Percentiles rank a stretch among this genome's conserved stretches.
phyloP scores from a whole-genome alignment of 2,797 vertebrate genomes.

The Myiothlypis coronata region DNA sequence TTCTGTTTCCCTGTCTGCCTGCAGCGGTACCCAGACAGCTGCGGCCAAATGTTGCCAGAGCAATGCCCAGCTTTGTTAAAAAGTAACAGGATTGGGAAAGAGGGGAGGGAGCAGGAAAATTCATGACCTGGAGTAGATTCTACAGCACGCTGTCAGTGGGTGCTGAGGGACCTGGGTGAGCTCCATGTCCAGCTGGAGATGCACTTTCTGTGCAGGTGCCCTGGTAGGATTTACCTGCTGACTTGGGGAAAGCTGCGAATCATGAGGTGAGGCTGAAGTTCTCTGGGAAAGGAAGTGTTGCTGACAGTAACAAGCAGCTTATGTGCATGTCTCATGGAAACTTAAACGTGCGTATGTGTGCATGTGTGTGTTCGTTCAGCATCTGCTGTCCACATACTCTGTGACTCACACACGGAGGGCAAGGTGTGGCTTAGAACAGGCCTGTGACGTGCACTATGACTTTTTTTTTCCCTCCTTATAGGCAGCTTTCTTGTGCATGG shows the following conservation, averaged over 20 bases:
- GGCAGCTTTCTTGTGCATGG: background rate
- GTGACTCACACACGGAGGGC: background rate
- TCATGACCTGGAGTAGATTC: background rate
- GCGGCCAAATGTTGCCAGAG: background rate
- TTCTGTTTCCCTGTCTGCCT: slow-evolving; percentile 21
- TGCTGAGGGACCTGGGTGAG: background rate
- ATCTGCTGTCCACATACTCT: background rate
- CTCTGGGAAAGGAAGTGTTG: slow-evolving; percentile 7
- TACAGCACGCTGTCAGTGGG: fast-evolving
- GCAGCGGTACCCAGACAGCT: background rate
- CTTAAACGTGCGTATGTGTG: background rate
- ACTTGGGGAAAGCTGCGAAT: background rate
- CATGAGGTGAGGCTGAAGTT: background rate
- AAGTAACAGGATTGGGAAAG: slow-evolving; percentile 2
- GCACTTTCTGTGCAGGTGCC: fast-evolving
- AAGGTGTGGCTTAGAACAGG: background rate
- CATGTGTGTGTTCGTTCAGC: background rate
- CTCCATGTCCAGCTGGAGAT: fast-evolving
- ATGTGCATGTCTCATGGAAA: background rate
- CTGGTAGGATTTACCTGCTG: background rate
- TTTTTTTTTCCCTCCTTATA: background rate
- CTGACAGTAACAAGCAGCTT: background rate
- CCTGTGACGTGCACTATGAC: background rate
- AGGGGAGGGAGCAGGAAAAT: background rate
- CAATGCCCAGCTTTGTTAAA: slow-evolving; percentile 21